Conservation (phyloP, 2,888 invertebrate genomes). For the Idaea biselata region DNA sequence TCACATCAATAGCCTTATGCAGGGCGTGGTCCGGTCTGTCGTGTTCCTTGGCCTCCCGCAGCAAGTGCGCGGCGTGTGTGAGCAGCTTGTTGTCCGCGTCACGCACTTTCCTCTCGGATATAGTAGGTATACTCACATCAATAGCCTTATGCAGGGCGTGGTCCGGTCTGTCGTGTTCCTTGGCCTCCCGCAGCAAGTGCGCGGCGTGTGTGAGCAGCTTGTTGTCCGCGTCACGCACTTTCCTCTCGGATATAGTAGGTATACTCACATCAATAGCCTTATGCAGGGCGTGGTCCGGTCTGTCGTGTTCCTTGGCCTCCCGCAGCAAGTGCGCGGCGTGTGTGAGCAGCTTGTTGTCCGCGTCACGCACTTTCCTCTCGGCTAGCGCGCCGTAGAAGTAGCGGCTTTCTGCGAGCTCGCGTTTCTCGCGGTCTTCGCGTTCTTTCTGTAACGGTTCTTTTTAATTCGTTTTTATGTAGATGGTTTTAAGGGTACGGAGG, state of each 20-base stretch:
- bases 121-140: slow-evolving; percentile 44
- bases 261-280: slow-evolving; percentile 64
- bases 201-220: slow-evolving; percentile 75
- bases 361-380: slow-evolving; percentile 55
- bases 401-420: slow-evolving; percentile 50
- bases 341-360: slow-evolving; percentile 74
- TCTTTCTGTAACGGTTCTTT: slow-evolving; percentile 47
- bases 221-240: slow-evolving; percentile 67
- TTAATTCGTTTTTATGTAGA: too few species aligned
- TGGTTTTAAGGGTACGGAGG: too few species aligned
- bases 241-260: slow-evolving; percentile 37
- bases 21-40: slow-evolving; percentile 67
- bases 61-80: slow-evolving; percentile 67
- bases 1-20: slow-evolving; percentile 64
- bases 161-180: slow-evolving; percentile 55
- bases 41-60: slow-evolving; percentile 61
- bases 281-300: slow-evolving; percentile 66
- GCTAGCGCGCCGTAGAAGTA: slow-evolving; percentile 67
- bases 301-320: slow-evolving; percentile 59
- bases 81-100: slow-evolving; percentile 75
- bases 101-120: slow-evolving; percentile 56
- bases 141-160: slow-evolving; percentile 68
- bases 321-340: slow-evolving; percentile 70
- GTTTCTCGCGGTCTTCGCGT: slow-evolving; percentile 55
- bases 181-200: slow-evolving; percentile 67